A percentile compares a stretch with the other conserved stretches of the same genome.
Evolutionary conservation across 2,888 invertebrate species (phyloP).

Genomic region (Tanytarsus gracilentus): DNA sequence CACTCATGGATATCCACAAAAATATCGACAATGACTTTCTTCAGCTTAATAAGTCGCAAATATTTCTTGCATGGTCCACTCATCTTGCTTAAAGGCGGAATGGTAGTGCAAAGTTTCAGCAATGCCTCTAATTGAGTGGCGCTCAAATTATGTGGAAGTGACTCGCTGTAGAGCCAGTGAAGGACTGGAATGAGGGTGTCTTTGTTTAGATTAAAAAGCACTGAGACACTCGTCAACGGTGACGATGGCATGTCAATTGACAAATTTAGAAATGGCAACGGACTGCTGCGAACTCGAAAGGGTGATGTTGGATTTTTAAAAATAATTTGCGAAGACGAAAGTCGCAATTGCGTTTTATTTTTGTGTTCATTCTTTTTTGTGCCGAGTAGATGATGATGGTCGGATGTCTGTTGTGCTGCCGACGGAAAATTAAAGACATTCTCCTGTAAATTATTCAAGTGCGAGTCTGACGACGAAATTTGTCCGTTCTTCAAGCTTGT

Average conservation of each 20-base stretch:
- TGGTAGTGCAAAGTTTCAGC: constrained; percentile 46
- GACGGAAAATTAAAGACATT: constrained; percentile 40
- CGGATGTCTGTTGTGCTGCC: constrained; percentile 1
- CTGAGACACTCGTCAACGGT: constrained; percentile 44
- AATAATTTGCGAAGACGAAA: constrained; percentile 23
- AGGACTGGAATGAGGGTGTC: constrained; percentile 53
- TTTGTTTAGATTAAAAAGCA: constrained; percentile 50
- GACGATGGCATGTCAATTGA: constrained; percentile 40
- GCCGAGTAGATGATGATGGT: too few species aligned
- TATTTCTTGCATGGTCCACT: constrained; percentile 51
- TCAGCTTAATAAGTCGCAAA: constrained; percentile 52
- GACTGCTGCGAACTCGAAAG: constrained; percentile 38
- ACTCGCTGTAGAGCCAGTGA: constrained; percentile 57
- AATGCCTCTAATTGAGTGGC: constrained; percentile 51
- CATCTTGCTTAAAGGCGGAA: constrained; percentile 49
- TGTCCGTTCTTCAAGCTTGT: constrained; percentile 31
- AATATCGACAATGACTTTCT: constrained; percentile 54
- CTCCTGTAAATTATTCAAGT: constrained; percentile 35
- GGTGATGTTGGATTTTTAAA: constrained; percentile 36
- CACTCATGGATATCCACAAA: constrained; percentile 56
- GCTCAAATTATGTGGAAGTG: constrained; percentile 50
- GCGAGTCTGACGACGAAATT: constrained; percentile 39
- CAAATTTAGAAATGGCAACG: constrained; percentile 34
- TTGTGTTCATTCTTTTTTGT: constrained; percentile 15
- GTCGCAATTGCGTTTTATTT: background rate